phyloP scores from a whole-genome alignment of 53 echinoderm and acorn worm genomes.

The Mesocentrotus franciscanus region DNA sequence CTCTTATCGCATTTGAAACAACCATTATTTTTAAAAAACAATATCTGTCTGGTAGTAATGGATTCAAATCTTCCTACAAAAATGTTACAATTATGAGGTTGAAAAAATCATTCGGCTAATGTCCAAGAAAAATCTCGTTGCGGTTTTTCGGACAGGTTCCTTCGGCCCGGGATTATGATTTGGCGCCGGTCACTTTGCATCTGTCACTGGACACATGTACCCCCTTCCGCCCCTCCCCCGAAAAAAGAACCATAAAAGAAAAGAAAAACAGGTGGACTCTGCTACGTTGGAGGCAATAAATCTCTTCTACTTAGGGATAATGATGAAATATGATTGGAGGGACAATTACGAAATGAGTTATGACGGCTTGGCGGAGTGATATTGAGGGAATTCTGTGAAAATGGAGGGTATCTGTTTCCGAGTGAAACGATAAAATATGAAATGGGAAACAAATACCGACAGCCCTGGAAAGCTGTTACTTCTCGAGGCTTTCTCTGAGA shows the following conservation, averaged over 20 bases:
- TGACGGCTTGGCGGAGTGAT: background rate
- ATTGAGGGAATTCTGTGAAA: background rate
- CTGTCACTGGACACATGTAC: background rate
- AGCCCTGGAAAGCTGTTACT: background rate
- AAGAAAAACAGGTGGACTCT: background rate
- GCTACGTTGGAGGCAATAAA: conserved; percentile 12
- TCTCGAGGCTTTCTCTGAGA: background rate
- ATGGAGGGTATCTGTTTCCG: background rate
- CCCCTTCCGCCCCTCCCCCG: background rate
- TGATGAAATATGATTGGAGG: background rate
- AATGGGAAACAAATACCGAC: background rate
- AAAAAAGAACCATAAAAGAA: background rate
- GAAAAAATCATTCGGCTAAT: background rate
- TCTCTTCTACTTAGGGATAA: background rate
- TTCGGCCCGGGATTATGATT: background rate
- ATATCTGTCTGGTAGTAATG: too few relatives aligned
- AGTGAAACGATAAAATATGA: conserved; percentile 13
- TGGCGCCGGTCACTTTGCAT: background rate
- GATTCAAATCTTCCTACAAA: too few relatives aligned
- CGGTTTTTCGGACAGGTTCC: background rate
- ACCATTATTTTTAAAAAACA: too few relatives aligned
- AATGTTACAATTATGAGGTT: background rate
- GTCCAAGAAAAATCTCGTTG: background rate
- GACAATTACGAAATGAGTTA: conserved; percentile 18
- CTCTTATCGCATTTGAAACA: too few relatives aligned